phyloP scores from a whole-genome alignment of 2,888 invertebrate species.

The Acleris literana region DNA sequence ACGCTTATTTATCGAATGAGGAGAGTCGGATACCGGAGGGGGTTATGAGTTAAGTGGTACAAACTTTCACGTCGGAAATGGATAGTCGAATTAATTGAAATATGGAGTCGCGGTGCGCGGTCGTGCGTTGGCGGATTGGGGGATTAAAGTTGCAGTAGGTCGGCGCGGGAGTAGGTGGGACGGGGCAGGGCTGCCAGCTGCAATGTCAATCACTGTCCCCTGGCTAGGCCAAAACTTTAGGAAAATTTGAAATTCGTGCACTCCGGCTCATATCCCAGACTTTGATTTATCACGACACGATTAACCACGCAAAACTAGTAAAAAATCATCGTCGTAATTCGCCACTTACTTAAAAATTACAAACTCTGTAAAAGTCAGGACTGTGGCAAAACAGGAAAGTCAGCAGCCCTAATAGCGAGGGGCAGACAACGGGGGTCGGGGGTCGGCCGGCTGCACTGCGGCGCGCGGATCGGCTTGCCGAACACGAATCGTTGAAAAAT shows the following conservation, averaged over 20 bases:
- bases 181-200: constrained; percentile 37
- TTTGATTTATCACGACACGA: background rate
- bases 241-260: constrained; percentile 1
- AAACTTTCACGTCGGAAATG: constrained; percentile 69
- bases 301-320: background rate
- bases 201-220: constrained; percentile 35
- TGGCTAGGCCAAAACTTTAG: constrained; percentile 20
- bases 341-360: too few relatives aligned
- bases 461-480: constrained; percentile 65
- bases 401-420: constrained; percentile 30
- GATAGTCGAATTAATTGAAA: constrained; percentile 81
- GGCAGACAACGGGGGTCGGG: constrained; percentile 42
- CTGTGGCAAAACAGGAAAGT: constrained; percentile 12
- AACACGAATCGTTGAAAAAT: constrained; percentile 81
- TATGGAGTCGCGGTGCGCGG: constrained; percentile 75
- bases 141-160: constrained; percentile 78
- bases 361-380: too few relatives aligned
- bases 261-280: background rate
- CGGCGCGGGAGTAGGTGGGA: constrained; percentile 69
- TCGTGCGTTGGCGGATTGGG: constrained; percentile 73
- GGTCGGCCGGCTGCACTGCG: constrained; percentile 56
- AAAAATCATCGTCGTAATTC: too few relatives aligned
- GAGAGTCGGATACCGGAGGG: constrained; percentile 42
- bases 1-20: constrained; percentile 21
- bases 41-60: constrained; percentile 68